These are phyloP conservation scores for Vombatus ursinus DNA, from an alignment of 2,113 vertebrate species.

Conservation along the genomic window DNA sequence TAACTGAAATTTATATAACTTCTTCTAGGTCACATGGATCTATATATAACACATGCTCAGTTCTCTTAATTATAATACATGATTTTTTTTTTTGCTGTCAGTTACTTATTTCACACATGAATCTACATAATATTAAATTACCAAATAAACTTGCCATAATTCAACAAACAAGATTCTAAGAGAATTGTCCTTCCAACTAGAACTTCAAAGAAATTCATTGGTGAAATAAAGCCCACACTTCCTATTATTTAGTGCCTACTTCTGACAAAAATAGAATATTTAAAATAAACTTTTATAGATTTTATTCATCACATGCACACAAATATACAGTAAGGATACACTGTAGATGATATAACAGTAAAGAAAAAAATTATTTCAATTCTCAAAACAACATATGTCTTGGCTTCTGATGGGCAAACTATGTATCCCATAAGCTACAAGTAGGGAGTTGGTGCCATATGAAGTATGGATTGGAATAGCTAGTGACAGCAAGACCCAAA, in stretches of 20 bases:
- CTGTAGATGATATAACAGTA: constrained; percentile 54
- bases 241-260: constrained; percentile 54
- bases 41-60: constrained; percentile 40
- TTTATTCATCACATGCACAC: constrained; percentile 9
- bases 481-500: constrained; percentile 30
- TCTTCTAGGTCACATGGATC: constrained; percentile 64
- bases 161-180: constrained; percentile 50
- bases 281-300: constrained; percentile 59
- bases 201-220: constrained; percentile 55
- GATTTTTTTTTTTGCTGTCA: constrained; percentile 47
- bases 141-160: constrained; percentile 39
- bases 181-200: constrained; percentile 54
- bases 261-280: constrained; percentile 58
- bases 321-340: constrained; percentile 55
- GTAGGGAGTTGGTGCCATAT: constrained; percentile 15
- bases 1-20: constrained; percentile 72
- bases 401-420: constrained; percentile 42
- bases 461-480: constrained; percentile 36
- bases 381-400: constrained; percentile 36
- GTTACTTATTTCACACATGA: constrained; percentile 62
- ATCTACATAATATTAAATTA: constrained; percentile 69
- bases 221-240: constrained; percentile 55
- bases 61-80: constrained; percentile 53
- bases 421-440: constrained; percentile 36
- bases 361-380: constrained; percentile 32